Percentiles rank a stretch among this genome's conserved stretches.
These are phyloP conservation scores for Orthonyx spaldingii DNA, from an alignment of 2,113 vertebrate species.

Conservation along the genomic window DNA sequence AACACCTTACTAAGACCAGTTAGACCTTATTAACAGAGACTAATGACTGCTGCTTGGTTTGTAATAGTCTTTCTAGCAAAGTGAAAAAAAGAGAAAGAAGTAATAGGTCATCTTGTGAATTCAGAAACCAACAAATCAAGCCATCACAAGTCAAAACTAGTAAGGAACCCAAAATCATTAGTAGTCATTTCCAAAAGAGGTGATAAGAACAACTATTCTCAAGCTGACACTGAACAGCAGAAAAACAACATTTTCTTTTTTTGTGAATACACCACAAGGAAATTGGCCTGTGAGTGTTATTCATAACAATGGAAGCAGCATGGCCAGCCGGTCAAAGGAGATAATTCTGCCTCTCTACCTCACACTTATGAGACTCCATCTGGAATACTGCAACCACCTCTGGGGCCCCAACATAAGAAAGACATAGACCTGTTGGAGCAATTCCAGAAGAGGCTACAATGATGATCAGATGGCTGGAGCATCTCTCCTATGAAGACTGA, in stretches of 20 bases:
- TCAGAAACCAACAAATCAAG: neutral
- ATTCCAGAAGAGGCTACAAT: neutral
- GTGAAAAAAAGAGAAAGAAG: neutral
- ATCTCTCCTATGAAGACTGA: neutral
- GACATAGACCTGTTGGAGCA: neutral
- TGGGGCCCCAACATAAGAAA: neutral
- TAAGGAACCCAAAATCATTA: neutral
- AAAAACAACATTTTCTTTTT: neutral
- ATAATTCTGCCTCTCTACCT: neutral
- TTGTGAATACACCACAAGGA: neutral
- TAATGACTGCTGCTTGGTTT: neutral
- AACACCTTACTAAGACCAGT: neutral
- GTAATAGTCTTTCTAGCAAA: neutral
- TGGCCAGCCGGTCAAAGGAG: neutral
- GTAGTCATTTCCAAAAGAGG: neutral
- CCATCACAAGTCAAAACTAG: neutral
- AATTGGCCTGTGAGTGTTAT: neutral
- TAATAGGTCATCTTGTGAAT: neutral
- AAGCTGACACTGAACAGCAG: neutral
- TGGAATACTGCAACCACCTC: neutral
- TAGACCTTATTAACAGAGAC: neutral
- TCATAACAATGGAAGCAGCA: neutral
- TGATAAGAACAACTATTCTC: neutral
- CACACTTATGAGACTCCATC: neutral
- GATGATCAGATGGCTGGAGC: neutral